phyloP scores from a whole-genome alignment of 2,888 invertebrate genomes.

The Chaitophorus viminalis region DNA sequence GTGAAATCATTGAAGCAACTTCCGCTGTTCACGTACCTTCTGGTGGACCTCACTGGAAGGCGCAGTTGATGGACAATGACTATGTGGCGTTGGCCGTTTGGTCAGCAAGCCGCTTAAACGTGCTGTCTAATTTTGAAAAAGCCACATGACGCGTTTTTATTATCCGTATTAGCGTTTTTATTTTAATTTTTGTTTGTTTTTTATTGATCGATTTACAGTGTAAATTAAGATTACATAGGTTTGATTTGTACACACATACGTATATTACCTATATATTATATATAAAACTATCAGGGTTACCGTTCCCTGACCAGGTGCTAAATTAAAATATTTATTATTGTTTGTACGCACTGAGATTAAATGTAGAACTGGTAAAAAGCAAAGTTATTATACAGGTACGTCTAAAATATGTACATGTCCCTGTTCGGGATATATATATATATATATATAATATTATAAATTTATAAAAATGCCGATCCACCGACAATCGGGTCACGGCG shows the following conservation, averaged over 20 bases:
- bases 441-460: too few relatives aligned
- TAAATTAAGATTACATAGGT: not conserved
- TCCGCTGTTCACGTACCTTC: constrained; percentile 84
- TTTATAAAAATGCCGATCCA: not conserved
- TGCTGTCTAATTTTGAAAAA: not conserved
- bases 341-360: constrained; percentile 14
- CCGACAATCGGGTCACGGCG: not conserved
- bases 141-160: not conserved
- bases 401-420: not conserved
- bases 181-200: not conserved
- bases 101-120: not conserved
- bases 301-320: constrained; percentile 54
- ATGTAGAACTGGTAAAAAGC: not conserved
- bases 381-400: not conserved
- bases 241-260: not conserved
- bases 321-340: constrained; percentile 28
- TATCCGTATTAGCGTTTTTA: not conserved
- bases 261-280: not conserved
- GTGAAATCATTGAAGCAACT: constrained; percentile 75
- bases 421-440: not conserved
- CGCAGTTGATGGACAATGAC: constrained; percentile 77
- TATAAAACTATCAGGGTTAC: constrained; percentile 2
- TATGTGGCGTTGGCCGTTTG: constrained; percentile 61
- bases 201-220: constrained; percentile 24
- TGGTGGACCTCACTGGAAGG: constrained; percentile 77